Conservation (phyloP, 2,888 invertebrate species). For the Drosophila nigritarsus region DNA sequence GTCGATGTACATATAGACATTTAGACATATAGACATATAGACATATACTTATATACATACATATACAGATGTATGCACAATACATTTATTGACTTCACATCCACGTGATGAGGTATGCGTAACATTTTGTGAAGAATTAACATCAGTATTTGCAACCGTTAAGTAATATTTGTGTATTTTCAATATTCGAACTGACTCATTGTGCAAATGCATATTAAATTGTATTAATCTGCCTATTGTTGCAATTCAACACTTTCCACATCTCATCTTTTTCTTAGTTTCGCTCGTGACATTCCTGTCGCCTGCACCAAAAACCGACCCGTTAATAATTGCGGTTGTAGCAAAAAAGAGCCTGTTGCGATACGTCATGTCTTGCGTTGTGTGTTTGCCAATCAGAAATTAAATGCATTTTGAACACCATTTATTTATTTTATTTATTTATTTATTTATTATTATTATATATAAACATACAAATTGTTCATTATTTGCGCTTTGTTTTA, state of each 20-base stretch:
- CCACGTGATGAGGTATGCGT: background rate
- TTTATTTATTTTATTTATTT: background rate
- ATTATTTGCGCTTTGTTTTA: background rate
- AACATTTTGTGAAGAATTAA: background rate
- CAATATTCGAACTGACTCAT: background rate
- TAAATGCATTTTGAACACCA: background rate
- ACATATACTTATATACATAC: background rate
- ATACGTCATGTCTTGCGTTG: conserved; percentile 1
- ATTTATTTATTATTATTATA: background rate
- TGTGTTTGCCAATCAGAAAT: background rate
- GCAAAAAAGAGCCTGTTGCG: conserved; percentile 7
- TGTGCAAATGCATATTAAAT: background rate
- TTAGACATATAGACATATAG: too few relatives aligned
- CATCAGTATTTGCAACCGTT: background rate
- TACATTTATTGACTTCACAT: background rate
- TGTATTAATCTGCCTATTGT: background rate
- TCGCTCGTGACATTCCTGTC: conserved; percentile 40
- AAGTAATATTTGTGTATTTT: background rate
- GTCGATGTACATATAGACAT: background rate
- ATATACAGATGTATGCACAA: background rate
- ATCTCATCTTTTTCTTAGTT: background rate
- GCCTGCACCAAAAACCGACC: conserved; percentile 41
- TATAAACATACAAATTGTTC: background rate
- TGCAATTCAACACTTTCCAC: background rate
- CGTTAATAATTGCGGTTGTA: background rate